Evolutionary conservation across 2,888 invertebrate genomes (phyloP).

Genomic region (Crepidodera aurea): DNA sequence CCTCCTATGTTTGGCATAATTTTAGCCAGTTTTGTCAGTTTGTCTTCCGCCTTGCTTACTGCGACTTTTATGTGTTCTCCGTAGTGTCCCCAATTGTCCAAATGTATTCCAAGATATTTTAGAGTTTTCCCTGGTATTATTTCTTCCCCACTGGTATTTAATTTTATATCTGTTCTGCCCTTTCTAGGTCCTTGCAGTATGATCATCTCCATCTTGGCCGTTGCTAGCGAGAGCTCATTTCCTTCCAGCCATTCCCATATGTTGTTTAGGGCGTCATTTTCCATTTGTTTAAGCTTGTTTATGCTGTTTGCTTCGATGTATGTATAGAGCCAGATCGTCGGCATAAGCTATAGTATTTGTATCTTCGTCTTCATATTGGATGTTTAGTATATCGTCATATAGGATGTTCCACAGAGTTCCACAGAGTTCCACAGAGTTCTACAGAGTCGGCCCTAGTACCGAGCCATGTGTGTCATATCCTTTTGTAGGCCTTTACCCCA

Average conservation of each 20-base stretch:
- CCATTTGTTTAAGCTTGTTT: neutral
- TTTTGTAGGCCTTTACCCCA: neutral
- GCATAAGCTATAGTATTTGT: constrained; percentile 16
- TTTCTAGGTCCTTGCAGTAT: constrained; percentile 3
- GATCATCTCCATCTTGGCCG: constrained; percentile 42
- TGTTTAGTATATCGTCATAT: constrained; percentile 22
- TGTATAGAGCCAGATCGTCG: constrained; percentile 21
- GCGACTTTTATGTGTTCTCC: neutral
- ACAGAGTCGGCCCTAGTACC: constrained; percentile 31
- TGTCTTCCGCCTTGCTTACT: neutral
- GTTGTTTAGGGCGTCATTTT: neutral
- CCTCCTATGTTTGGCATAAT: neutral
- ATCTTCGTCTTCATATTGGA: constrained; percentile 6
- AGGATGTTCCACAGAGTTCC: constrained; percentile 31
- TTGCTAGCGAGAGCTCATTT: constrained; percentile 50
- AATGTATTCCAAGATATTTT: constrained; percentile 16
- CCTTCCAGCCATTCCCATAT: constrained; percentile 16
- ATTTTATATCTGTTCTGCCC: neutral
- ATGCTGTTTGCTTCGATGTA: neutral
- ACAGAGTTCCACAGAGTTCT: too few relatives aligned
- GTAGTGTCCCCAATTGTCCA: neutral
- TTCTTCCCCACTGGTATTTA: neutral
- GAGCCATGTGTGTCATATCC: constrained; percentile 28
- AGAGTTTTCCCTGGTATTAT: neutral
- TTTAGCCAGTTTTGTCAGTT: neutral